A percentile compares a stretch with the other conserved stretches of the same genome.
These are phyloP conservation scores for Cyclura pinguis DNA, from an alignment of 2,797 vertebrate genomes.

Conservation along the genomic window DNA sequence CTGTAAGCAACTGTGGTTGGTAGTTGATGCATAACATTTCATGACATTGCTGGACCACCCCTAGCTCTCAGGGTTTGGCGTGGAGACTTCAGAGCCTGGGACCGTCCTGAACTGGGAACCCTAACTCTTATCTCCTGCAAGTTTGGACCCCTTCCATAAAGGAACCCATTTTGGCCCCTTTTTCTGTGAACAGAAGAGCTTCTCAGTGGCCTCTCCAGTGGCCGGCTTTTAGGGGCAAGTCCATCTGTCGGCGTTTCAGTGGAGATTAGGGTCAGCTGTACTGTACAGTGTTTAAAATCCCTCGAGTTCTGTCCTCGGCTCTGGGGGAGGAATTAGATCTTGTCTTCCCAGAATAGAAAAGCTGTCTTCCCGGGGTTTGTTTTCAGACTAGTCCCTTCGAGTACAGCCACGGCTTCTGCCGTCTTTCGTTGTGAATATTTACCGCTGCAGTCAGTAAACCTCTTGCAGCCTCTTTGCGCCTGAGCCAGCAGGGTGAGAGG, in stretches of 20 bases:
- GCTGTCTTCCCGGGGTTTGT: slow-evolving; percentile 32
- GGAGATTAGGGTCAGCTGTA: slow-evolving; percentile 32
- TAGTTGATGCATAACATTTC: too few species aligned
- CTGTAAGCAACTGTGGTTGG: too few species aligned
- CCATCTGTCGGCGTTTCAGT: slow-evolving; percentile 53
- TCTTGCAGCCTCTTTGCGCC: slow-evolving; percentile 5
- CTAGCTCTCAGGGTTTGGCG: too few species aligned
- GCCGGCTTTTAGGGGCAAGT: slow-evolving; percentile 51
- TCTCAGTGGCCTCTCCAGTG: not conserved
- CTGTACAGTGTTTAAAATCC: slow-evolving; percentile 4
- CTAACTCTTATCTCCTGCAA: not conserved
- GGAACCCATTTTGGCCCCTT: not conserved
- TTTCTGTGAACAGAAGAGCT: not conserved
- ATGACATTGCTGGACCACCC: too few species aligned
- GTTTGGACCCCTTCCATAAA: not conserved
- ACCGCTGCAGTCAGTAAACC: slow-evolving; percentile 17
- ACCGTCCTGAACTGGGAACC: too few species aligned
- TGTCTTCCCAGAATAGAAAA: slow-evolving; percentile 49
- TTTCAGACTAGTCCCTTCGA: slow-evolving; percentile 40
- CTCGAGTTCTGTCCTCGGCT: slow-evolving; percentile 47
- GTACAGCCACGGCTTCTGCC: slow-evolving; percentile 25
- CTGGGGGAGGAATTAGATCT: not conserved
- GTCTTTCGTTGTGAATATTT: slow-evolving; percentile 39
- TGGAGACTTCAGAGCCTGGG: too few species aligned
- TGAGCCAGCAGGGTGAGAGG: not conserved